Base-by-base conservation (phyloP, 2,113 vertebrate species). In the Climacteris rufus region DNA sequence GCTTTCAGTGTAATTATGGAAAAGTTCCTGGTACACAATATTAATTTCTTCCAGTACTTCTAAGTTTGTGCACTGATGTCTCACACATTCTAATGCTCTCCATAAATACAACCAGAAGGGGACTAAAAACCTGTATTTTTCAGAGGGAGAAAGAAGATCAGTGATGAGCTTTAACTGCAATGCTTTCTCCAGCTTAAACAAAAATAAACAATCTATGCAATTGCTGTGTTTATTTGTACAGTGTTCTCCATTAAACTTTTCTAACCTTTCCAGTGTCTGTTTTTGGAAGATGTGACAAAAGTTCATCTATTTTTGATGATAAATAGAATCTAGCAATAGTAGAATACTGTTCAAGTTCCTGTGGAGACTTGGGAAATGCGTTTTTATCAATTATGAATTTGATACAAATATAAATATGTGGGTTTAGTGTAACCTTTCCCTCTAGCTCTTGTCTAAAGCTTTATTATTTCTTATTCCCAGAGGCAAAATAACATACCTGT, bases 1-100 rank as follows among this genome's bases (percentile, higher is more conserved):
- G 56, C 54, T 93, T 93, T 89, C 94, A 95, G 72, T 88, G 25
- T 64, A 96, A 93, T 94, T 96, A 92, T 93, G 83, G 79, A 95
- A 75, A 70, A 80, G 54, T 68, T 86, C 82, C 42, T 91, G 24
- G 83, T 87, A 14, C 83, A 89, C 49, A 33, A 22, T 25, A 63
- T 90, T 69, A 53, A 92, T 89, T 90, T 92, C 86, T 82, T 54
- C 39, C 77, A 77, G 56, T n/a, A 18, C 52, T 37, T 92, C 7
- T 14, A 56, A 79, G 15, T 82, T 78, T 87, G 45, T 83, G 53
- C 68, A 10, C 27, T 84, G 74, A 64, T 57, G 89, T 74, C 69
- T 78, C 87, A 70, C 52, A 77, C 12, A 39, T 50, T 52, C 33
- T 49, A 76, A 6, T 25, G 52, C 59, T 33, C 45, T 6, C 81